Conservation (phyloP, 2,888 invertebrate species). For the Brachycybe producta region DNA sequence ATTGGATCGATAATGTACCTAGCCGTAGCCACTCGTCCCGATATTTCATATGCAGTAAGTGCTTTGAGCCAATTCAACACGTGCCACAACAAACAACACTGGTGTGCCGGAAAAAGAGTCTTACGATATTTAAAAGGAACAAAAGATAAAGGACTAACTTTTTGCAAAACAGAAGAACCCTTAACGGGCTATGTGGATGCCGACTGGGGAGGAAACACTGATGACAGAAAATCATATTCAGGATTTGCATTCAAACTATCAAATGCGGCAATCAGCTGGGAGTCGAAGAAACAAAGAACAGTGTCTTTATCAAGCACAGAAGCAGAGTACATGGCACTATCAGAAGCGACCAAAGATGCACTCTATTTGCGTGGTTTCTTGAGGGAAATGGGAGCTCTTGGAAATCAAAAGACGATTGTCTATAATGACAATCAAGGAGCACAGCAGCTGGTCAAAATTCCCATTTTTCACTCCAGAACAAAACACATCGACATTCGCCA, state of each 20-base stretch:
- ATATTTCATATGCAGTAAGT: too few species aligned
- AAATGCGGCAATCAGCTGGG: not conserved
- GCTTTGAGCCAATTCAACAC: constrained; percentile 11
- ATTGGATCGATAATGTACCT: too few species aligned
- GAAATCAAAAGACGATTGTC: not conserved
- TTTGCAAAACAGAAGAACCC: not conserved
- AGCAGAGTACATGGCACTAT: constrained; percentile 9
- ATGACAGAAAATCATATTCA: constrained; percentile 4
- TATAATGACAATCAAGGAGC: constrained; percentile 23
- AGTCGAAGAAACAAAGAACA: not conserved
- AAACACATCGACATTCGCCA: constrained; percentile 23
- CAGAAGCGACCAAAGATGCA: constrained; percentile 1
- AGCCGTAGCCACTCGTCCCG: too few species aligned
- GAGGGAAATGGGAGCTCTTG: not conserved
- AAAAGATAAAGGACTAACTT: not conserved
- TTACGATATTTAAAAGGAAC: constrained; percentile 8
- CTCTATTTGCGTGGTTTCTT: constrained; percentile 2
- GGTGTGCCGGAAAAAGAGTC: constrained; percentile 4
- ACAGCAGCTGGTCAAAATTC: constrained; percentile 20
- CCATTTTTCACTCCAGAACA: constrained; percentile 19
- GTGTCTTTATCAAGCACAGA: constrained; percentile 7
- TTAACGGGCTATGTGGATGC: constrained; percentile 10
- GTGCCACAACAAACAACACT: not conserved
- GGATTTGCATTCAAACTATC: too few species aligned
- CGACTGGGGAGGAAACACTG: constrained; percentile 4